phyloP scores from a whole-genome alignment of 2,888 invertebrate species.

The Stenolophus ochropezus region DNA sequence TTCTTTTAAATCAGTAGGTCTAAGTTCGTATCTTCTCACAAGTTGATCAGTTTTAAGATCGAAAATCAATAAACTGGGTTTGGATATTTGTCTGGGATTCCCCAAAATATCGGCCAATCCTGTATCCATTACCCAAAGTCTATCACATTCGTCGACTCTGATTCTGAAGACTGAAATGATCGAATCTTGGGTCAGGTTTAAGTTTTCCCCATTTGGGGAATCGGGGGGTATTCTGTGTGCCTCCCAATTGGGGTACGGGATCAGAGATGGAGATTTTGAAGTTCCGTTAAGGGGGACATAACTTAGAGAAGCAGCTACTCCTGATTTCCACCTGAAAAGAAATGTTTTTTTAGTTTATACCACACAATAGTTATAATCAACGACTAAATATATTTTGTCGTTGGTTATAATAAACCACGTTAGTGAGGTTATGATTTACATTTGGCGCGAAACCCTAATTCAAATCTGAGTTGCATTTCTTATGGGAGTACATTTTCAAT shows the following conservation, averaged over 20 bases:
- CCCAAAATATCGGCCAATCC: constrained; percentile 86
- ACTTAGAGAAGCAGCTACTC: constrained; percentile 82
- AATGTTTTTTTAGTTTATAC: too few species aligned
- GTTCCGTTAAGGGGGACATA: constrained; percentile 76
- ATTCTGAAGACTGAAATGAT: constrained; percentile 85
- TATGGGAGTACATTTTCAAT: too few species aligned
- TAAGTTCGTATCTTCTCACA: constrained; percentile 81
- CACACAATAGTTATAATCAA: too few species aligned
- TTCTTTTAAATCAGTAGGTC: constrained; percentile 80
- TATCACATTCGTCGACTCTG: constrained; percentile 84
- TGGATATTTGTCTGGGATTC: constrained; percentile 77
- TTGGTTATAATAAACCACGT: too few species aligned
- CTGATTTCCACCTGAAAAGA: constrained; percentile 66
- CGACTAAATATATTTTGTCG: too few species aligned
- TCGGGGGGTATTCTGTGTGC: constrained; percentile 85
- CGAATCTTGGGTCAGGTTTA: constrained; percentile 70
- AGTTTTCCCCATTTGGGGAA: constrained; percentile 68
- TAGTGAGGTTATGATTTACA: too few species aligned
- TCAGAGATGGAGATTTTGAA: constrained; percentile 81
- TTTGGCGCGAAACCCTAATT: too few species aligned
- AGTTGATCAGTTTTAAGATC: constrained; percentile 86
- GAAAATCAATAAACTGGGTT: constrained; percentile 81
- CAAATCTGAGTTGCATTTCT: too few species aligned
- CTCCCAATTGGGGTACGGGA: constrained; percentile 85
- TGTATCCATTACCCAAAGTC: constrained; percentile 89